Base-by-base conservation (phyloP, 2,888 invertebrate genomes). In the Eilema caniola region DNA sequence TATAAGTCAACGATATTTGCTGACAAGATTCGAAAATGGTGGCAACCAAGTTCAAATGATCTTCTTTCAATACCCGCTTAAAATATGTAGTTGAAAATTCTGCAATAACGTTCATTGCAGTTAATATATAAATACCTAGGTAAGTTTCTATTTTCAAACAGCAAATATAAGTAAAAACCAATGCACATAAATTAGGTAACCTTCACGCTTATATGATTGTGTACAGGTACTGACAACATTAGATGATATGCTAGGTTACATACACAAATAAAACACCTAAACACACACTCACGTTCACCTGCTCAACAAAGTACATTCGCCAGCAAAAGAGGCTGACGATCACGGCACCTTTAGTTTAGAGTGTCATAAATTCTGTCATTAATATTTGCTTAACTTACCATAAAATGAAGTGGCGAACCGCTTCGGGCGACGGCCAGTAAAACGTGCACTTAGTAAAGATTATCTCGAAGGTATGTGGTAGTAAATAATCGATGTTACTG, bases 341-440 rank as follows among this genome's bases (percentile, higher is more conserved):
- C 80, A 81, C 83, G 75, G 81, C 81, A 83, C 86, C 87, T 87
- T 82, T 87, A 83, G 88, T 81, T 81, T 81, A 84, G 80, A 81
- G 78, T 81, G 85, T 84, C 87, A 85, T 92, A 91, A 92, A 91
- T 91, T 86, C 78, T 82, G 86, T 85, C 88, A 88, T 91, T 93
- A 92, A 92, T 92, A 91, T 92, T 91, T 90, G 89, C 91, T 91
- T 89, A 90, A 90, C 86, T 88, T 88, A 88, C 88, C 87, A 90
- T 93, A 92, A 92, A 91, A 84, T 82, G 83, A 87, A 88, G 89
- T 87, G 88, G 85, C 81, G 83, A 84, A 83, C 83, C 82, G 83
- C 83, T 83, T 77, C 78, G 78, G 81, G 75, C 78, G 65, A 56
- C 64, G 70, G 80, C 82, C 80, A 80, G 71, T 83, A 84, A 82